These are phyloP conservation scores for Bos taurus DNA, from an alignment of 2,113 vertebrate species.

Conservation along the genomic window DNA sequence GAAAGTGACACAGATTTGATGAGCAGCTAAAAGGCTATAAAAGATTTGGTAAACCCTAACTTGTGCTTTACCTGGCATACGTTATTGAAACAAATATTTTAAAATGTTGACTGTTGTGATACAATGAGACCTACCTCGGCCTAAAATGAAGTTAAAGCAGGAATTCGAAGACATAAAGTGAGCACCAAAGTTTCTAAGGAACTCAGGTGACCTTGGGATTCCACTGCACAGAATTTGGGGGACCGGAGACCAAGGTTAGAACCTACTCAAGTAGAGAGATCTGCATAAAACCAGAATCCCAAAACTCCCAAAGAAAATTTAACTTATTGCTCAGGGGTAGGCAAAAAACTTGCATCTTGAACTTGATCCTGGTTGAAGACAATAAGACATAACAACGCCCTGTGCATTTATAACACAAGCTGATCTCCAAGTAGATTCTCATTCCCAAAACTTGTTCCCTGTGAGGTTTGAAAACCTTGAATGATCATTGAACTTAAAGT, in stretches of 20 bases:
- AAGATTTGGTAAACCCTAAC: background rate
- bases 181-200: background rate
- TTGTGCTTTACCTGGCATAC: background rate
- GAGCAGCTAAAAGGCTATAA: background rate
- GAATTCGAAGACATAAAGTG: background rate
- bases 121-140: background rate
- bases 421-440: background rate
- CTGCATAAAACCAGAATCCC: background rate
- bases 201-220: background rate
- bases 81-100: background rate
- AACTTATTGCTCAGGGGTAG: background rate
- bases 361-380: background rate
- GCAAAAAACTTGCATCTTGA: slow-evolving; percentile 1
- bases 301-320: background rate
- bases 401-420: background rate
- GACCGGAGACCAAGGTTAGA: background rate
- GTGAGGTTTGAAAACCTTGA: background rate
- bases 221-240: background rate
- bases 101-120: background rate
- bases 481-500: background rate
- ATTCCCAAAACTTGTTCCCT: background rate
- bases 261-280: background rate
- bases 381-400: background rate
- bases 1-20: background rate
- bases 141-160: background rate